Percentiles rank a stretch among this genome's conserved stretches.
Evolutionary conservation across 2,113 vertebrate species (phyloP).

Genomic region (Bubo bubo): DNA sequence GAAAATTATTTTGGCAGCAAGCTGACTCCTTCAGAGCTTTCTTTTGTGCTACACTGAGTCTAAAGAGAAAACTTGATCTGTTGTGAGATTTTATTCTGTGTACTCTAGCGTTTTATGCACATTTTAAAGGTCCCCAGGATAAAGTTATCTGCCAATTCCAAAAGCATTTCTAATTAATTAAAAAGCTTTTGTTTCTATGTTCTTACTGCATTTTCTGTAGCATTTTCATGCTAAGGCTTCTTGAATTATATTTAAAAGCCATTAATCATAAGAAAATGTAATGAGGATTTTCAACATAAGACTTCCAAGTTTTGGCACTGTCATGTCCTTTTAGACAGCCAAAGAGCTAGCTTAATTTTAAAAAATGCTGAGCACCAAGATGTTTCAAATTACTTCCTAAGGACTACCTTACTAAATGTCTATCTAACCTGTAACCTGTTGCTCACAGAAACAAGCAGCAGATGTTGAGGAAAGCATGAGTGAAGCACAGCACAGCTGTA

Average conservation of each 20-base stretch:
- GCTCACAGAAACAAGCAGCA: background rate
- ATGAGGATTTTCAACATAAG: background rate
- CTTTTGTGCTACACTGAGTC: background rate
- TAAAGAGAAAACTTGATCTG: background rate
- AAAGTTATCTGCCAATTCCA: background rate
- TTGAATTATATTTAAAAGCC: background rate
- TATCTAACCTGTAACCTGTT: background rate
- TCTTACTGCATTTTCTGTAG: background rate
- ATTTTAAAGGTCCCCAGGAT: background rate
- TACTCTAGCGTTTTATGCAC: background rate
- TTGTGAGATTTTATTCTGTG: background rate
- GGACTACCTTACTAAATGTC: background rate
- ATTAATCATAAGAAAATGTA: background rate
- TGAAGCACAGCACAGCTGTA: background rate
- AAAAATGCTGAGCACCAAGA: background rate
- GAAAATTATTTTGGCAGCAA: slow-evolving; percentile 4
- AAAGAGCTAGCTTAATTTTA: background rate
- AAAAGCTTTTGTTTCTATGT: background rate
- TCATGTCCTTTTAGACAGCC: background rate
- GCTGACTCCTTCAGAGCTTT: background rate
- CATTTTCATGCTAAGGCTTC: background rate
- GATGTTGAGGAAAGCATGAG: background rate
- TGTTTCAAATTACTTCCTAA: background rate
- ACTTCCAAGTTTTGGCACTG: background rate
- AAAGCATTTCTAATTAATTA: slow-evolving; percentile 18